A percentile compares a stretch with the other conserved stretches of the same genome.
phyloP scores from a whole-genome alignment of 2,113 vertebrate species.

The Zootoca vivipara region DNA sequence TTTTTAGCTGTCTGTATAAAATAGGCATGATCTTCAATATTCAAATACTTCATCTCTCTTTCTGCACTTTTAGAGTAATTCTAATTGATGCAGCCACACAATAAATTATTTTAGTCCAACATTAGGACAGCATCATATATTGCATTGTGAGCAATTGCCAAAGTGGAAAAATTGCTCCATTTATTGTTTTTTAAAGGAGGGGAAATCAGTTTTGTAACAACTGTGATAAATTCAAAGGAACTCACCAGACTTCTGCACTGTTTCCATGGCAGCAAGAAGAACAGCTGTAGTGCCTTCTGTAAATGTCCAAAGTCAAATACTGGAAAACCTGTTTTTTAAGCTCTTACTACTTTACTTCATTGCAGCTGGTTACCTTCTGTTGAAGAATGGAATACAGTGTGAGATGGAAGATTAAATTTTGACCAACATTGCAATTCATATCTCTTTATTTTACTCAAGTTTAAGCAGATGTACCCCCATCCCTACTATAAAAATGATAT shows the following conservation, averaged over 20 bases:
- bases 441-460: neutral
- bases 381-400: neutral
- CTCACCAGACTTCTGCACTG: conserved; percentile 65
- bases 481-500: too few relatives aligned
- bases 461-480: neutral
- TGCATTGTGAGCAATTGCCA: neutral
- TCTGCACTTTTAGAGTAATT: neutral
- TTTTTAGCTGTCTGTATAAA: neutral
- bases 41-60: too few relatives aligned
- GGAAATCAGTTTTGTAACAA: conserved; percentile 45
- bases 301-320: conserved; percentile 71
- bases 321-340: conserved; percentile 50
- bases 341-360: conserved; percentile 1
- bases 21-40: neutral
- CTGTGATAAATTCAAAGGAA: conserved; percentile 63
- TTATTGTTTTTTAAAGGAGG: conserved; percentile 46
- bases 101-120: neutral
- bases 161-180: neutral
- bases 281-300: conserved; percentile 59
- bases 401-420: neutral
- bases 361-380: neutral
- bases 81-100: neutral
- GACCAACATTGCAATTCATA: neutral
- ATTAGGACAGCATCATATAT: neutral
- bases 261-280: conserved; percentile 75